Conservation (phyloP, 2,113 vertebrate species). For the Haemorhous mexicanus region DNA sequence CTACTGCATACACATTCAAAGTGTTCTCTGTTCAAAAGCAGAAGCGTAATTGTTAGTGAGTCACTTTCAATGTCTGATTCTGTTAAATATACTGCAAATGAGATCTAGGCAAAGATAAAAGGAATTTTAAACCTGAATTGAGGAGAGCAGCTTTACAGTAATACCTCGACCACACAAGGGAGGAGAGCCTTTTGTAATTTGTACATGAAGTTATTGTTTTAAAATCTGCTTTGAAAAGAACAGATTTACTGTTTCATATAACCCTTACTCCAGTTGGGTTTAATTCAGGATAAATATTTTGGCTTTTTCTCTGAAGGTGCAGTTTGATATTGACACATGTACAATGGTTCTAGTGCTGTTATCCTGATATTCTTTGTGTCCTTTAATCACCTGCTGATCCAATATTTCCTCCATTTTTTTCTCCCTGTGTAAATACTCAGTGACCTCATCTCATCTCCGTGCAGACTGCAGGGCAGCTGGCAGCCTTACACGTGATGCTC, state of each 20-base stretch:
- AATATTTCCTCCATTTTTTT: background rate
- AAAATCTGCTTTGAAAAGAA: slow-evolving; percentile 16
- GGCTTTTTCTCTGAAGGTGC: background rate
- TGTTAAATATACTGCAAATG: slow-evolving; percentile 3
- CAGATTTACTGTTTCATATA: background rate
- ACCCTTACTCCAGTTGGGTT: background rate
- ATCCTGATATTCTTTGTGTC: background rate
- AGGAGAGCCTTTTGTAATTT: background rate
- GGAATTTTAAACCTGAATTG: background rate
- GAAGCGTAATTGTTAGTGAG: slow-evolving; percentile 9
- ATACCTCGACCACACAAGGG: background rate
- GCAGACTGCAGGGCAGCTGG: background rate
- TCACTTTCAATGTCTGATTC: slow-evolving; percentile 25
- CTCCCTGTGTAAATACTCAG: background rate
- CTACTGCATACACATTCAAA: background rate
- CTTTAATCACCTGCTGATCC: slow-evolving; percentile 23
- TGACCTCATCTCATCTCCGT: slow-evolving; percentile 16
- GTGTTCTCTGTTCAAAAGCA: background rate
- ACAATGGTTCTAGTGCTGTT: background rate
- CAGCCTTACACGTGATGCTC: background rate
- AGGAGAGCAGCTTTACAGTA: background rate
- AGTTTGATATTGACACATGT: slow-evolving; percentile 1
- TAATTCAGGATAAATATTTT: slow-evolving; percentile 2
- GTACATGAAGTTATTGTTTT: background rate
- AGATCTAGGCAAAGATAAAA: slow-evolving; percentile 8